phyloP scores from a whole-genome alignment of 2,113 vertebrate species.

The Psittacula cyanocephala region DNA sequence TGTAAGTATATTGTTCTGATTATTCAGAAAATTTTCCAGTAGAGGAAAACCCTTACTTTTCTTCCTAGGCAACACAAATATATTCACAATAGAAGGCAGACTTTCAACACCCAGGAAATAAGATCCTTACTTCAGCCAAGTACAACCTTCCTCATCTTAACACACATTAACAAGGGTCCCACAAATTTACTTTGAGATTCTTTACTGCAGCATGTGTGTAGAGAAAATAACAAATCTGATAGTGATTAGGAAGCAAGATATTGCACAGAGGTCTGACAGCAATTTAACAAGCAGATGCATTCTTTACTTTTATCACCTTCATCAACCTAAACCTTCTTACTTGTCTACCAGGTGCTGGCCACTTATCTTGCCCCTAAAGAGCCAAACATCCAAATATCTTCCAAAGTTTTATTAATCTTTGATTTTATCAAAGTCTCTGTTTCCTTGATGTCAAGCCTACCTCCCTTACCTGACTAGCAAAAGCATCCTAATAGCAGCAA shows the following conservation, averaged over 20 bases:
- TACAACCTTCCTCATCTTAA: background rate
- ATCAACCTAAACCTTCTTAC: background rate
- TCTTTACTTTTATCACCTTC: background rate
- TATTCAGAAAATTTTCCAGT: background rate
- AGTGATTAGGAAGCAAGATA: background rate
- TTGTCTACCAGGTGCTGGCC: background rate
- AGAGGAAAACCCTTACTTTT: background rate
- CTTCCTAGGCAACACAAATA: background rate
- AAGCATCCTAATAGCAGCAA: slow-evolving; percentile 26
- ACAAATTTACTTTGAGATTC: background rate
- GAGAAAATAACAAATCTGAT: background rate
- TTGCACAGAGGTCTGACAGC: background rate
- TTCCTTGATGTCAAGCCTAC: background rate
- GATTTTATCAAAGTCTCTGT: background rate
- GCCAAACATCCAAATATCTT: background rate
- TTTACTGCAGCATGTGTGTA: background rate
- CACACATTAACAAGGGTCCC: background rate
- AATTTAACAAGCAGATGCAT: background rate
- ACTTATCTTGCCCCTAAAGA: background rate
- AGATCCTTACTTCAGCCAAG: background rate
- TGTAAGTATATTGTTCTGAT: background rate
- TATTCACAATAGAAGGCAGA: background rate
- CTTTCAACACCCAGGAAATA: background rate
- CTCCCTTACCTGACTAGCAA: background rate
- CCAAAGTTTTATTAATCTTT: background rate